phyloP scores from a whole-genome alignment of 2,797 vertebrate species.

The Semotilus atromaculatus region DNA sequence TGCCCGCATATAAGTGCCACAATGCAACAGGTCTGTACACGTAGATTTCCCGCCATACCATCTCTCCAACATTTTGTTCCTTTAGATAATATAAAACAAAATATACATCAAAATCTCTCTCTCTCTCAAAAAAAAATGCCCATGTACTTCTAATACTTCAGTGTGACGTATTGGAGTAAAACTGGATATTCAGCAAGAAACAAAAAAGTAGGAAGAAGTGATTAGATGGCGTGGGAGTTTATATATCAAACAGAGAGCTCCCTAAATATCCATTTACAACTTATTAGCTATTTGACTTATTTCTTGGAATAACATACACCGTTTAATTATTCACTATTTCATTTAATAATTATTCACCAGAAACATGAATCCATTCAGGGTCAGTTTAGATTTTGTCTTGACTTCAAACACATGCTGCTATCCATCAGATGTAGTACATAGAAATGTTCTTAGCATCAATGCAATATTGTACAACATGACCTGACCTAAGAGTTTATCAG shows the following conservation, averaged over 20 bases:
- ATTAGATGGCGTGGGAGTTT: background rate
- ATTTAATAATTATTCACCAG: background rate
- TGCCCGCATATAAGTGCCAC: background rate
- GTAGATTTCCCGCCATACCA: background rate
- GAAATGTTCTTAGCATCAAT: conserved; percentile 25
- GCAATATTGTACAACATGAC: conserved; percentile 11
- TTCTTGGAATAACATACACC: background rate
- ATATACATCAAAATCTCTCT: background rate
- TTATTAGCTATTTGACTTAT: too few species aligned
- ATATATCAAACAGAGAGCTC: background rate
- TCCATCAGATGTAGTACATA: background rate
- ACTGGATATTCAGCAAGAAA: background rate
- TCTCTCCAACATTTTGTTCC: background rate
- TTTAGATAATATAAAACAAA: background rate
- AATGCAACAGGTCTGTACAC: background rate
- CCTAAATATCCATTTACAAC: background rate
- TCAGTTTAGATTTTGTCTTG: background rate
- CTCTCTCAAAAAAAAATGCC: too few species aligned
- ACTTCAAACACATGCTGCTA: background rate
- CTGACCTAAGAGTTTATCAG: conserved; percentile 6
- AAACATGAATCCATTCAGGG: background rate
- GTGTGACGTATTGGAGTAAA: background rate
- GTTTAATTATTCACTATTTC: background rate
- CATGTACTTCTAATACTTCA: background rate
- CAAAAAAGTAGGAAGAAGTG: background rate